Conservation (phyloP, 2,113 vertebrate genomes). For the Montifringilla adamsi region DNA sequence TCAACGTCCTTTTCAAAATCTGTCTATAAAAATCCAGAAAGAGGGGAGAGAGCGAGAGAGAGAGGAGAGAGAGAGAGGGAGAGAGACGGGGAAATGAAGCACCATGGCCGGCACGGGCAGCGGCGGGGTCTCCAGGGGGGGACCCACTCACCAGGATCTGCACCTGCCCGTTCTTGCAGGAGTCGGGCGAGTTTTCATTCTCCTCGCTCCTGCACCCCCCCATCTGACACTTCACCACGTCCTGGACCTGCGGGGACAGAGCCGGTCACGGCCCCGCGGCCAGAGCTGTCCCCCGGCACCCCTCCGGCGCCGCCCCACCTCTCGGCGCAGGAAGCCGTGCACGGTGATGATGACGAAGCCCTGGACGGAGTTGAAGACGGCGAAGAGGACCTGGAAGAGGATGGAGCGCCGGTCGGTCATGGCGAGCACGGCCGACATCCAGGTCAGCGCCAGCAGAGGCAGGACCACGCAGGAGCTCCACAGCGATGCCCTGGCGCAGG, state of each 20-base stretch:
- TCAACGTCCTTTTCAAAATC: constrained; percentile 99
- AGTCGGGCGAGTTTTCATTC: constrained; percentile 97
- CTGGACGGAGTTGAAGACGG: constrained; percentile 94
- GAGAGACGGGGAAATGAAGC: constrained; percentile 51
- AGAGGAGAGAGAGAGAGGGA: constrained; percentile 45
- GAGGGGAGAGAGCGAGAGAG: constrained; percentile 49
- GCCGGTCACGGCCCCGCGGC: neutral
- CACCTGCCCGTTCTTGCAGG: constrained; percentile 98
- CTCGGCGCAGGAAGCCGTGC: constrained; percentile 94
- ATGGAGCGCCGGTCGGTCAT: constrained; percentile 97
- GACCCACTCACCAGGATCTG: constrained; percentile 95
- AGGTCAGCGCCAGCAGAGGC: constrained; percentile 95
- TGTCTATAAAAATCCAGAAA: constrained; percentile 82
- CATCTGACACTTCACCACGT: constrained; percentile 94
- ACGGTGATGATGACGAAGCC: constrained; percentile 97
- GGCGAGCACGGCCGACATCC: constrained; percentile 98
- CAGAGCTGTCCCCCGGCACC: neutral
- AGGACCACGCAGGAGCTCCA: constrained; percentile 92
- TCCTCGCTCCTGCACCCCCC: constrained; percentile 91
- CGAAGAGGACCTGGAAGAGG: constrained; percentile 93
- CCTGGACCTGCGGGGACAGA: constrained; percentile 85
- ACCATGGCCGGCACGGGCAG: neutral
- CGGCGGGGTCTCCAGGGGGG: neutral
- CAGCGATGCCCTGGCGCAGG: constrained; percentile 80
- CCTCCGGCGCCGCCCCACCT: constrained; percentile 77